Evolutionary conservation across 2,888 invertebrate genomes (phyloP).

Genomic region (Troides helena): DNA sequence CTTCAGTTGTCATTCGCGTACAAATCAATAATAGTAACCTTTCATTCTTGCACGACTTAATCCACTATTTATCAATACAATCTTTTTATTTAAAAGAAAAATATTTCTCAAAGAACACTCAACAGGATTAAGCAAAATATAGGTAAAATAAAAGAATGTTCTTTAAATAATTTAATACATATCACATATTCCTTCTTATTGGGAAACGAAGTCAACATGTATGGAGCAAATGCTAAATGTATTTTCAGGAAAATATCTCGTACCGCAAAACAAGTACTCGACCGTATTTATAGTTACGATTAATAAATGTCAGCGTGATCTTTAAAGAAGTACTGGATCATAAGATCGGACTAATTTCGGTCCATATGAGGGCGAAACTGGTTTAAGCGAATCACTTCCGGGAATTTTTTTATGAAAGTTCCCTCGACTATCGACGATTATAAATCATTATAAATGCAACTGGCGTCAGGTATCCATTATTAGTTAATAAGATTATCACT

Average conservation of each 20-base stretch:
- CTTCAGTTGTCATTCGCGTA: no score
- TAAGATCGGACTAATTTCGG: slow-evolving; percentile 52
- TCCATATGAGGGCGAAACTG: slow-evolving; percentile 68
- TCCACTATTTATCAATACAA: no score
- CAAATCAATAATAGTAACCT: no score
- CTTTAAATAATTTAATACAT: not conserved
- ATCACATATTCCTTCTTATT: not conserved
- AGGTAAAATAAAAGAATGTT: not conserved
- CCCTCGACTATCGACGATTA: slow-evolving; percentile 34
- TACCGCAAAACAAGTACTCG: slow-evolving; percentile 1
- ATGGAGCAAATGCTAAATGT: not conserved
- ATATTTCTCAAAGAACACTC: not conserved
- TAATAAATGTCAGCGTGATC: slow-evolving; percentile 70
- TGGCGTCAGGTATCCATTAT: slow-evolving; percentile 2
- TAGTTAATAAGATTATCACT: not conserved
- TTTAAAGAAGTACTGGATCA: slow-evolving; percentile 64
- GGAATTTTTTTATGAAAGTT: slow-evolving; percentile 35
- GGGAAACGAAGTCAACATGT: not conserved
- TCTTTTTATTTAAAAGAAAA: no score
- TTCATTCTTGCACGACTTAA: no score
- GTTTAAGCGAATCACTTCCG: slow-evolving; percentile 63
- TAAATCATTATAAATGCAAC: slow-evolving; percentile 21
- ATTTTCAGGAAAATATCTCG: slow-evolving; percentile 9
- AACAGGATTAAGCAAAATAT: not conserved
- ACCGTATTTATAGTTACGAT: slow-evolving; percentile 12